These are phyloP conservation scores for Noctua fimbriata DNA, from an alignment of 2,888 invertebrate species.

Conservation along the genomic window DNA sequence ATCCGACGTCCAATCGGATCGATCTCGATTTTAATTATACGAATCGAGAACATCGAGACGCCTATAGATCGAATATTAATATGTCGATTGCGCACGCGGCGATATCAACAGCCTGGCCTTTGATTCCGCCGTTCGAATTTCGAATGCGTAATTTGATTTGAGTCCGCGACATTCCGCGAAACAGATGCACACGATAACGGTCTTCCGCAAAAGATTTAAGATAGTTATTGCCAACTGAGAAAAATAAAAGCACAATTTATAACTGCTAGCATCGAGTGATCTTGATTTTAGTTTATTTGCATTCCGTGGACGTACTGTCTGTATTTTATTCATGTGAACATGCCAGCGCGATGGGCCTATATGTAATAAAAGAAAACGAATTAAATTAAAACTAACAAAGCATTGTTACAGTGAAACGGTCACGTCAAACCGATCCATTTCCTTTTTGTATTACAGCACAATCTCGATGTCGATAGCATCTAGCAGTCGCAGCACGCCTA, in stretches of 20 bases:
- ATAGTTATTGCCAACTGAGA: constrained; percentile 71
- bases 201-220: constrained; percentile 80
- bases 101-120: constrained; percentile 82
- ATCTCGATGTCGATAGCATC: constrained; percentile 85
- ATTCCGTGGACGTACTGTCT: constrained; percentile 66
- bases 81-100: constrained; percentile 85
- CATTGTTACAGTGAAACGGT: constrained; percentile 73
- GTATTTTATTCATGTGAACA: constrained; percentile 60
- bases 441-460: constrained; percentile 79
- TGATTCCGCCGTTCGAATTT: constrained; percentile 86
- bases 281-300: constrained; percentile 76
- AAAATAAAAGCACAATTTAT: constrained; percentile 75
- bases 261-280: constrained; percentile 71
- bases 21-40: constrained; percentile 90
- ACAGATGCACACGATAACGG: constrained; percentile 77
- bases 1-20: constrained; percentile 87
- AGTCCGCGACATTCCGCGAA: constrained; percentile 83
- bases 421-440: constrained; percentile 82
- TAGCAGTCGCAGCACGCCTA: constrained; percentile 82
- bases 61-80: constrained; percentile 89
- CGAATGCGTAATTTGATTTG: constrained; percentile 87
- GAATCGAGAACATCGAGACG: constrained; percentile 88
- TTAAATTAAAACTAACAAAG: constrained; percentile 75
- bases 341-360: constrained; percentile 49
- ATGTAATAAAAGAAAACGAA: constrained; percentile 67